Base-by-base conservation (phyloP, 2,113 vertebrate genomes). In the Tringa solitaria region DNA sequence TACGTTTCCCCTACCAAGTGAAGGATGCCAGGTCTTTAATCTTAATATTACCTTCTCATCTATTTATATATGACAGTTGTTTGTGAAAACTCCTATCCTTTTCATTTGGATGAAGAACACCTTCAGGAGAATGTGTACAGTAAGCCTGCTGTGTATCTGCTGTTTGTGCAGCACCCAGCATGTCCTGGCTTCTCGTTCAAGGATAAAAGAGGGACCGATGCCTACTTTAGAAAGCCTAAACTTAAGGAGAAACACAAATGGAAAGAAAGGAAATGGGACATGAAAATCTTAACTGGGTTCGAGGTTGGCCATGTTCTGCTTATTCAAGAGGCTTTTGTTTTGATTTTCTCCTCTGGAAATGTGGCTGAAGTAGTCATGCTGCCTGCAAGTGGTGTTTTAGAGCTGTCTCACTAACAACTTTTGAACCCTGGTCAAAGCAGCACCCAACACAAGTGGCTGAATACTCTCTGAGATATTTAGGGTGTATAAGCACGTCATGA, bases 401-500 rank as follows among this genome's bases (percentile, higher is more conserved):
- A 21, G 22, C 12, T 54, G 26, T 60, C 43, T 82, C 68, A 39
- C 35, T 43, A 32, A 37, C 2, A 54, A 6, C 6, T 37, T 94
- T 41, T 45, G 45, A 94, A 53, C 33, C 17, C 14, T 64, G 50
- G 37, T n/a, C 35, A 65, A 73, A 86, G 50, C 6, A 14, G 1
- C 16, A 64, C 15, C 8, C 7, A 33, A 16, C 33, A 32, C 46
- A 74, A 26, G 69, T n/a, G 64, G 27, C 51, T 73, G 61, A 60
- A 51, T 19, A 20, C 14, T 10, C 41, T 76, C 53, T 30, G 76
- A 68, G 72, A 14, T 51, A 10, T 83, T 86, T 21, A 27, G 35
- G 48, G 22, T 64, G 8, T 21, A 1, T n/a, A 21, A 19, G 15
- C 4, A 5, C 30, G 0, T 19, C 1, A 0, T 39, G 43, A 60